phyloP scores from a whole-genome alignment of 2,888 invertebrate species.

The Dasysyrphus tricinctus region DNA sequence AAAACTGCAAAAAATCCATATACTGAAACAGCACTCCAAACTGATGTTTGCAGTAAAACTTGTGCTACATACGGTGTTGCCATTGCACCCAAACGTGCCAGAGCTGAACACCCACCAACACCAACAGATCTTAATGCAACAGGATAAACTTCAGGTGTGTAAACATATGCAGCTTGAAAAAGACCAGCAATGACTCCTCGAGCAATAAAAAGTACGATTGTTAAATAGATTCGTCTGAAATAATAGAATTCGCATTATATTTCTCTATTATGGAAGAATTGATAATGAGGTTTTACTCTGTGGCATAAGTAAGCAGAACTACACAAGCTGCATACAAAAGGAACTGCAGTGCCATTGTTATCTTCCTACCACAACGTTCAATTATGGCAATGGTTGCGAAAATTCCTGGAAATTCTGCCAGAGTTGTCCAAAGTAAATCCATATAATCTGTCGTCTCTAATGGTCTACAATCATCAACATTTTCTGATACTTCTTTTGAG shows the following conservation, averaged over 20 bases:
- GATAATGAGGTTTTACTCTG: constrained; percentile 84
- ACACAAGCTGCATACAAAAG: constrained; percentile 91
- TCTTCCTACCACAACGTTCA: constrained; percentile 94
- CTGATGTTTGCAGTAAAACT: constrained; percentile 87
- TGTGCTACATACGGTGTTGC: constrained; percentile 97
- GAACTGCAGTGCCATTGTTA: constrained; percentile 97
- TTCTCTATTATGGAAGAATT: neutral
- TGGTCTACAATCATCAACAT: constrained; percentile 87
- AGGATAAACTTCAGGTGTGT: constrained; percentile 97
- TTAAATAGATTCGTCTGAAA: constrained; percentile 89
- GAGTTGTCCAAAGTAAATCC: constrained; percentile 95
- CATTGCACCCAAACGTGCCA: constrained; percentile 96
- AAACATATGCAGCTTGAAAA: constrained; percentile 97
- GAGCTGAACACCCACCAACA: constrained; percentile 95
- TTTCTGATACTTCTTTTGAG: constrained; percentile 75
- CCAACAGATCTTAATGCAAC: constrained; percentile 94
- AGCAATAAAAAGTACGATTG: constrained; percentile 93
- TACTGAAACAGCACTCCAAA: constrained; percentile 85
- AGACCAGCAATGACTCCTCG: constrained; percentile 96
- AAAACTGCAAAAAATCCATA: constrained; percentile 86
- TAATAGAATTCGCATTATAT: constrained; percentile 69
- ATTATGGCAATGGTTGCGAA: constrained; percentile 95
- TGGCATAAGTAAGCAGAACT: constrained; percentile 89
- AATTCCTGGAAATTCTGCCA: constrained; percentile 97
- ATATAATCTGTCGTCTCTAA: constrained; percentile 94